These are phyloP conservation scores for Polypedilum vanderplanki DNA, from an alignment of 1,140 invertebrate species.

Conservation along the genomic window DNA sequence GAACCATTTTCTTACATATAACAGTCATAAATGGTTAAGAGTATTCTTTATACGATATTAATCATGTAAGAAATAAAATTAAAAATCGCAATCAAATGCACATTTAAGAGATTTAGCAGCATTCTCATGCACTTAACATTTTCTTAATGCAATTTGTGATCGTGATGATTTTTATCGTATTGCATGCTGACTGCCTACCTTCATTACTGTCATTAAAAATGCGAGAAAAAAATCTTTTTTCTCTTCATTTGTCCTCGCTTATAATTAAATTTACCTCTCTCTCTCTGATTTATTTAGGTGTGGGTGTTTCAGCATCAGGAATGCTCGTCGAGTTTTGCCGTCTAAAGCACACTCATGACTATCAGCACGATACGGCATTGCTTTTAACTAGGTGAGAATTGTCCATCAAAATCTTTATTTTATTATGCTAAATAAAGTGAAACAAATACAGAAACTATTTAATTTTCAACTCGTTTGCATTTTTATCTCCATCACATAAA, in stretches of 20 bases:
- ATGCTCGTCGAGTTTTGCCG: conserved; percentile 66
- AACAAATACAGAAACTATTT: background rate
- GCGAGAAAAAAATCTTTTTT: conserved; percentile 24
- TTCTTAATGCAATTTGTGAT: conserved; percentile 24
- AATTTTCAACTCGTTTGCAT: background rate
- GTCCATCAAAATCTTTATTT: conserved; percentile 24
- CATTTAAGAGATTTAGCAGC: background rate
- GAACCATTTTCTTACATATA: background rate
- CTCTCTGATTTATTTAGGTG: conserved; percentile 30
- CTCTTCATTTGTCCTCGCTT: background rate
- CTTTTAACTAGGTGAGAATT: conserved; percentile 60
- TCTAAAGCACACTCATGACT: conserved; percentile 54
- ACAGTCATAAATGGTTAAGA: background rate
- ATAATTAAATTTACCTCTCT: background rate
- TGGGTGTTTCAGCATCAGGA: conserved; percentile 51
- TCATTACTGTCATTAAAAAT: conserved; percentile 29
- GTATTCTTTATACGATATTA: background rate
- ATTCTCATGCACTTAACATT: background rate
- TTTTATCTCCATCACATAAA: background rate
- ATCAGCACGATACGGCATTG: conserved; percentile 66
- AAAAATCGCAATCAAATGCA: background rate
- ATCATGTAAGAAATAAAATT: background rate
- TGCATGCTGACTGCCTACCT: background rate
- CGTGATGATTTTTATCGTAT: conserved; percentile 26
- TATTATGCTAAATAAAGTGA: background rate